These are phyloP conservation scores for Rhadina sibilatrix DNA, from an alignment of 2,113 vertebrate genomes.

Conservation along the genomic window DNA sequence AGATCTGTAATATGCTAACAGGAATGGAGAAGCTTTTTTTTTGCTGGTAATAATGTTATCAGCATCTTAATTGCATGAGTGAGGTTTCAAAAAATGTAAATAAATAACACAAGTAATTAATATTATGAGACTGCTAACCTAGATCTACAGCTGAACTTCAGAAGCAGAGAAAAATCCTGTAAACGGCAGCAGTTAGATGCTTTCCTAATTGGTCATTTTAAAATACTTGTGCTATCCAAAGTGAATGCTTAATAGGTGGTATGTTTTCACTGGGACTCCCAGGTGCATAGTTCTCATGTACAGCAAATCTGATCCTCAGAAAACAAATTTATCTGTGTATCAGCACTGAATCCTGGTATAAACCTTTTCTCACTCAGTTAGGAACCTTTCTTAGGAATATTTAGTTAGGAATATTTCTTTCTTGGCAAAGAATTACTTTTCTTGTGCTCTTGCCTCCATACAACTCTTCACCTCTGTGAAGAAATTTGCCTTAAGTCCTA, in stretches of 20 bases:
- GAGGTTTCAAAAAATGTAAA: not conserved
- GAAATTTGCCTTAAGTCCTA: not conserved
- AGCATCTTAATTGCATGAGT: not conserved
- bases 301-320: not conserved
- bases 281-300: not conserved
- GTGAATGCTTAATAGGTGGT: not conserved
- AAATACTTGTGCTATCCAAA: not conserved
- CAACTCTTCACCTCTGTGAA: not conserved
- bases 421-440: not conserved
- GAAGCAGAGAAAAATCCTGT: not conserved
- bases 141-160: not conserved
- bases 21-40: not conserved
- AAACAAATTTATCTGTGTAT: not conserved
- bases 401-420: not conserved
- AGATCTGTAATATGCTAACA: not conserved
- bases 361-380: not conserved
- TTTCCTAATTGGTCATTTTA: not conserved
- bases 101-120: not conserved
- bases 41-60: not conserved
- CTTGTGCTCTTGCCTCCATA: not conserved
- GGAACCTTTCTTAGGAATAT: too few relatives aligned
- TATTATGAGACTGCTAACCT: not conserved
- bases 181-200: not conserved
- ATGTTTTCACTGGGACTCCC: not conserved
- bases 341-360: not conserved